A percentile compares a stretch with the other conserved stretches of the same genome.
These are phyloP conservation scores for Embiotoca jacksoni DNA, from an alignment of 2,113 vertebrate genomes.

Conservation along the genomic window DNA sequence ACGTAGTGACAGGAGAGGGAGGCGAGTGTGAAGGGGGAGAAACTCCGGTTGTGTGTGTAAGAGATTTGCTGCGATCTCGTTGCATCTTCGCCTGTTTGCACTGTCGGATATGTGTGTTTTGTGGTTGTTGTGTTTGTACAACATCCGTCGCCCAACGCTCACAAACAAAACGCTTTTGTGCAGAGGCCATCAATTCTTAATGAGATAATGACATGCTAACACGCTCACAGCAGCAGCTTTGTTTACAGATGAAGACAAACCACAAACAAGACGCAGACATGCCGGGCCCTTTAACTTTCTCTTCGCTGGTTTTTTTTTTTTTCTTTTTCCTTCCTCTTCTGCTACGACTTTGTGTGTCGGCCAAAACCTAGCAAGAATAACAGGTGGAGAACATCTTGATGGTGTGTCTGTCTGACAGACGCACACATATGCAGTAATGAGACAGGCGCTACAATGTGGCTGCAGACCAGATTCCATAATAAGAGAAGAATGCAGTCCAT, in stretches of 20 bases:
- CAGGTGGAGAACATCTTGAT: conserved; percentile 80
- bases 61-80: neutral
- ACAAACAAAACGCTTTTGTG: conserved; percentile 74
- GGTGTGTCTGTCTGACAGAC: conserved; percentile 31
- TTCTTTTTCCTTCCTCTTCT: neutral
- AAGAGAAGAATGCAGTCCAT: conserved; percentile 76
- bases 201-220: conserved; percentile 81
- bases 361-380: conserved; percentile 66
- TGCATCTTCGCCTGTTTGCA: conserved; percentile 10
- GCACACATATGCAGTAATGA: conserved; percentile 51
- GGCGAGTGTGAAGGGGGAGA: neutral
- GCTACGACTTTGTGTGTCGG: conserved; percentile 51
- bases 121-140: conserved; percentile 73
- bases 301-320: conserved; percentile 17
- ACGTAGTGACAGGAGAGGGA: conserved; percentile 13
- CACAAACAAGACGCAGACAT: conserved; percentile 79
- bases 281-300: conserved; percentile 34
- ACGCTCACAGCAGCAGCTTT: conserved; percentile 68
- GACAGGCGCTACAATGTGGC: conserved; percentile 65
- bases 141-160: conserved; percentile 47
- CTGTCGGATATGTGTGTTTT: conserved; percentile 58
- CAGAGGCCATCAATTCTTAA: conserved; percentile 81
- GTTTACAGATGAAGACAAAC: conserved; percentile 79
- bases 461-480: conserved; percentile 76
- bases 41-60: conserved; percentile 16